A percentile compares a stretch with the other conserved stretches of the same genome.
These are phyloP conservation scores for Bugulina stolonifera DNA, from an alignment of 2,888 invertebrate species.

Conservation along the genomic window DNA sequence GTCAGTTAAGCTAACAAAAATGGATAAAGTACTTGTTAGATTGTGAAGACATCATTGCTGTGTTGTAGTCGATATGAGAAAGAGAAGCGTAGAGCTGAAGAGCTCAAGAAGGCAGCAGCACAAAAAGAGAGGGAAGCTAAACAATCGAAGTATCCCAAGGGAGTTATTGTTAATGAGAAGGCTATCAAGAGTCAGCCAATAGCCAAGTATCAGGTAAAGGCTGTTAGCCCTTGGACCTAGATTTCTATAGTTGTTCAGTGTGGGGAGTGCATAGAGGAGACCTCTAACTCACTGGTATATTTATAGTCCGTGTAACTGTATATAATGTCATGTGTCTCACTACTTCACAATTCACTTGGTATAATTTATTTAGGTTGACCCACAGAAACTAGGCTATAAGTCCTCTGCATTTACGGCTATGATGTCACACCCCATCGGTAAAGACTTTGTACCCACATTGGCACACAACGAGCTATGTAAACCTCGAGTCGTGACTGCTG, in stretches of 20 bases:
- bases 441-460: constrained; percentile 4
- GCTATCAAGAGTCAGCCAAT: background rate
- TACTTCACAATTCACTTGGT: background rate
- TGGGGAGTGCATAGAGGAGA: too few relatives aligned
- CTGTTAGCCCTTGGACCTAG: background rate
- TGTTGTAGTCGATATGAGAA: constrained; percentile 2
- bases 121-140: background rate
- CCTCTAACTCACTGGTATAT: too few relatives aligned
- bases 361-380: background rate
- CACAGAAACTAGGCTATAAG: background rate
- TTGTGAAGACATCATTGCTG: background rate
- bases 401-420: background rate
- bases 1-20: too few relatives aligned
- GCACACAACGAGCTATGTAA: constrained; percentile 23
- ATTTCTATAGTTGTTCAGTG: too few relatives aligned
- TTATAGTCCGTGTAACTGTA: too few relatives aligned
- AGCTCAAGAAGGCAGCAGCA: background rate
- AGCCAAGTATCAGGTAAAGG: background rate
- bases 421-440: constrained; percentile 20
- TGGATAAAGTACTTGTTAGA: background rate
- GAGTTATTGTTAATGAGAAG: constrained; percentile 14
- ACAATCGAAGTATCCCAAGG: background rate
- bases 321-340: too few relatives aligned
- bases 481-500: constrained; percentile 1
- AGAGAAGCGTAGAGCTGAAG: background rate